Base-by-base conservation (phyloP, 2,888 invertebrate genomes). In the Morinoia aosen region DNA sequence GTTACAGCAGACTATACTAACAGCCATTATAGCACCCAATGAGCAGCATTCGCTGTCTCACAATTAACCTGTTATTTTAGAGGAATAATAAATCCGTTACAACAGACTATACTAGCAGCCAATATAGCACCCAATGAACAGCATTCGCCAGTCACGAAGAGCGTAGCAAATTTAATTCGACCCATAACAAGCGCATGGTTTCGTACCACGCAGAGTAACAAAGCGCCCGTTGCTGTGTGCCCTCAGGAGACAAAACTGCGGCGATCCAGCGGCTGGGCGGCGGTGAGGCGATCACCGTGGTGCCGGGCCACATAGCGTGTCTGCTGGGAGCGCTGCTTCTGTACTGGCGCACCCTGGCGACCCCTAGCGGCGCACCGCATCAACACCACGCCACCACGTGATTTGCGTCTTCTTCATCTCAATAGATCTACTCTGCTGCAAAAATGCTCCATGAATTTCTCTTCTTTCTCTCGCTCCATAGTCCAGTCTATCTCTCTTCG, bases 231-330 rank as follows among this genome's bases (percentile, higher is more conserved):
- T 76, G 25, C 25, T 19, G 8, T 33, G 25, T 33, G 33, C 14
- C 19, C 19, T 1, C 95, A 96, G 95, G 95, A 10, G 95, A 96
- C 95, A 96, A 96, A 91, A 96, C 96, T 16, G 95, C 96, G 0
- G 96, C 96, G 11, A 96, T 96, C 88, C 96, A 96, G 39, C 95
- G 96, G 16, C 93, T 96, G 58, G 96, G 95, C 11, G 94, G 94
- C 39, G 93, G 96, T 40, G 91, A 48, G 64, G 56, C 48, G 57
- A 7, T 94, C 58, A 40, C n/a, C 88, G 64, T 94, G 57, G 39
- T 95, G 76, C 95, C 94, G 48, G 56, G 16, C 56, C 93, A 58
- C n/a, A 48, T 93, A 48, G 57, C 48, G 57, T n/a, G 16, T 5
- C 48, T 93, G 57, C 7, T 93, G 16, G 25, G 12, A 11, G 57